phyloP scores from a whole-genome alignment of 2,113 vertebrate genomes.

The Phocoena sinus region DNA sequence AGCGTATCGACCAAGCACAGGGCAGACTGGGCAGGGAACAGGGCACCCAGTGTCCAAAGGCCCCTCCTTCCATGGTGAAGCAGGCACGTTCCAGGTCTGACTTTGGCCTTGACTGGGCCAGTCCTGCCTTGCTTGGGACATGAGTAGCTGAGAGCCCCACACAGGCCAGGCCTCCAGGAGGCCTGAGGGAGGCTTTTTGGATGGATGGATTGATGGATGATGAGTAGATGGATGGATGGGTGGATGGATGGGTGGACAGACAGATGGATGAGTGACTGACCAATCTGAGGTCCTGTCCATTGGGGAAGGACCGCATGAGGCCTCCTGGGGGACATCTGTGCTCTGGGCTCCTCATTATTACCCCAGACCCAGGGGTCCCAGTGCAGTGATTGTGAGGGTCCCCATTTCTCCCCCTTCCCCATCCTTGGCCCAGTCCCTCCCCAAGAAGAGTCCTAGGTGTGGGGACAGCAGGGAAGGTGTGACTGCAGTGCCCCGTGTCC shows the following conservation, averaged over 20 bases:
- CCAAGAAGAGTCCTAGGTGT: neutral
- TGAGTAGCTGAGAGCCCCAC: neutral
- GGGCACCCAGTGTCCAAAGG: rapidly evolving
- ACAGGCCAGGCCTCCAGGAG: neutral
- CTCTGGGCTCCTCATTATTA: neutral
- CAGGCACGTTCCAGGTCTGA: neutral
- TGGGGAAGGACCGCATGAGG: no score
- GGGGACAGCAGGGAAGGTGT: neutral
- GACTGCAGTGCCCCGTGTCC: neutral
- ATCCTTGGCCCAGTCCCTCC: no score
- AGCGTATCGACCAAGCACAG: neutral
- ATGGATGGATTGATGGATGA: no score
- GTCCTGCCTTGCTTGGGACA: neutral
- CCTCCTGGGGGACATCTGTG: neutral
- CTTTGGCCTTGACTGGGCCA: neutral
- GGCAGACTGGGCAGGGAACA: neutral
- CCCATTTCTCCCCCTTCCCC: neutral
- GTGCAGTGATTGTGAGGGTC: neutral
- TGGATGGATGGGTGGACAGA: neutral
- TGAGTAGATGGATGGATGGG: no score
- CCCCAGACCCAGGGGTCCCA: neutral
- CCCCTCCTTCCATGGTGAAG: neutral
- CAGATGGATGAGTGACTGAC: neutral
- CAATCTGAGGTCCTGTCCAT: neutral
- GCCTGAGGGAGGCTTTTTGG: neutral